Percentiles rank a stretch among this genome's conserved stretches.
Evolutionary conservation across 2,797 vertebrate genomes (phyloP).

Genomic region (Poeciliopsis infans): DNA sequence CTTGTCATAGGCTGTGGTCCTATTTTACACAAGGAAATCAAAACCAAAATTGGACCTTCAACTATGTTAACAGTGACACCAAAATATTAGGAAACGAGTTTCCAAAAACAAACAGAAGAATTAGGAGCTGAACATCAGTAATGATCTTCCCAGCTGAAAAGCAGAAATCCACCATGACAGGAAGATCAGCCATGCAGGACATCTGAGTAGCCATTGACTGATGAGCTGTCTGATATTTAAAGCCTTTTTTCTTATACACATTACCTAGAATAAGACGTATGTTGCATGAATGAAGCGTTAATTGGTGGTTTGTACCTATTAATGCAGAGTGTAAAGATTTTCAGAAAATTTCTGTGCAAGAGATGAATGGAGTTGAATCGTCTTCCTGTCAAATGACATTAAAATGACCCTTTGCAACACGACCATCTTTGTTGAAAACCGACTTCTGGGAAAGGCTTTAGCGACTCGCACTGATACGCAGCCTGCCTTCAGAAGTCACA

Average conservation of each 20-base stretch:
- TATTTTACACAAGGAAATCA: no score
- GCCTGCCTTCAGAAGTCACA: conserved; percentile 4
- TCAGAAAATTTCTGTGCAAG: not conserved
- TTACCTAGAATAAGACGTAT: not conserved
- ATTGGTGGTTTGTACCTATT: not conserved
- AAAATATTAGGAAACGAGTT: not conserved
- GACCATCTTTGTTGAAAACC: not conserved
- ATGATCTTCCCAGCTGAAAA: not conserved
- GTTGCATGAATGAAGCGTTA: not conserved
- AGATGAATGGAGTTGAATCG: not conserved
- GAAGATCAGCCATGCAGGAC: not conserved
- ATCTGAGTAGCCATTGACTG: not conserved
- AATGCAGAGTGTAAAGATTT: not conserved
- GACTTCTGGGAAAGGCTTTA: conserved; percentile 11
- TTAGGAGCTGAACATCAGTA: not conserved
- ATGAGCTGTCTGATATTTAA: not conserved
- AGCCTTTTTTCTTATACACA: not conserved
- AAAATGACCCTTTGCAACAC: conserved; percentile 2
- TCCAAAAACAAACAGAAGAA: not conserved
- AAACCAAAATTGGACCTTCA: not conserved
- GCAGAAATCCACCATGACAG: not conserved
- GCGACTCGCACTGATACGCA: not conserved
- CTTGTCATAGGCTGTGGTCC: no score
- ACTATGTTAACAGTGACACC: not conserved
- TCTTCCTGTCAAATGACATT: not conserved